These are phyloP conservation scores for Agelaius tricolor DNA, from an alignment of 2,113 vertebrate species.

Conservation along the genomic window DNA sequence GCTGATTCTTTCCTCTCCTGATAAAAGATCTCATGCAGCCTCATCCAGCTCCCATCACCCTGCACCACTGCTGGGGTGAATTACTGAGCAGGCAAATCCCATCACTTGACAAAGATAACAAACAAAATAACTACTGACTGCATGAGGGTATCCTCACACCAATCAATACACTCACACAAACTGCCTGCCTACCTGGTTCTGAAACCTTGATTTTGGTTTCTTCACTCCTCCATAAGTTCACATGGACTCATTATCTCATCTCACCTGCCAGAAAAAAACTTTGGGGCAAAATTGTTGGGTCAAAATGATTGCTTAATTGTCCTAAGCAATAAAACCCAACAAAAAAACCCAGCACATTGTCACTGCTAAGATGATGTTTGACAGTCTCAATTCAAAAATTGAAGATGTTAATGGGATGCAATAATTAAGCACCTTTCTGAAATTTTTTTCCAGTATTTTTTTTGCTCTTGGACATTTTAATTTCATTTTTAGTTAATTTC, in stretches of 20 bases:
- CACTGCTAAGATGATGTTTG: neutral
- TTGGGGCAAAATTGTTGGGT: fast-evolving
- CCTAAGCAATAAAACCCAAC: neutral
- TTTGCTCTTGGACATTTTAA: neutral
- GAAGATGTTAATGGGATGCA: neutral
- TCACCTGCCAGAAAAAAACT: neutral
- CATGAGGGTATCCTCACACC: neutral
- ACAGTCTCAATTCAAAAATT: neutral
- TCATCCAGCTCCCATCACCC: slow-evolving; percentile 39
- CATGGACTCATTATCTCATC: neutral
- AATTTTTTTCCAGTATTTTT: neutral
- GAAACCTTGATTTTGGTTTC: neutral
- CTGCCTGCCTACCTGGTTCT: neutral
- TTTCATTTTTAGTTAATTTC: neutral
- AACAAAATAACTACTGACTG: slow-evolving; percentile 29
- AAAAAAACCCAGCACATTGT: neutral
- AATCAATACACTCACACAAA: neutral
- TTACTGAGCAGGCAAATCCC: slow-evolving; percentile 50
- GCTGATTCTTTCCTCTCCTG: neutral
- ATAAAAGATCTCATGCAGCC: slow-evolving; percentile 5
- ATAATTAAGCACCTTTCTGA: neutral
- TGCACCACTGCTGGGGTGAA: slow-evolving; percentile 17
- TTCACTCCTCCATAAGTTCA: neutral
- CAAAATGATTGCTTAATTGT: neutral
- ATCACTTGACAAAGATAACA: slow-evolving; percentile 7